Evolutionary conservation across 1,140 invertebrate genomes (phyloP).

Genomic region (Ceratina australensis): DNA sequence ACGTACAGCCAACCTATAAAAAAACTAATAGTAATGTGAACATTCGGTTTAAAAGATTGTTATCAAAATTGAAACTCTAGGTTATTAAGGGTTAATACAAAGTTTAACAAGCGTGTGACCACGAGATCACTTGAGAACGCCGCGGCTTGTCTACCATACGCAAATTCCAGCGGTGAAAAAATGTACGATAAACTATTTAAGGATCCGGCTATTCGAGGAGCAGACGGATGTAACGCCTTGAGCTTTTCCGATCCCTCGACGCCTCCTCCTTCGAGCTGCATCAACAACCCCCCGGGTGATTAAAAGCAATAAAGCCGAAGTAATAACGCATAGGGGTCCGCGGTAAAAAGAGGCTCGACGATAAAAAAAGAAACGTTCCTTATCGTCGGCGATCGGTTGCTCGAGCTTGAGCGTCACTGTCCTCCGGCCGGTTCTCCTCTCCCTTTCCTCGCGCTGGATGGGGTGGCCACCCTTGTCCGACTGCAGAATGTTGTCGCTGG

Average conservation of each 20-base stretch:
- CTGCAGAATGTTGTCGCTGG: conserved; percentile 78
- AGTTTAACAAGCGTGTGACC: too few relatives aligned
- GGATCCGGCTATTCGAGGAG: not conserved
- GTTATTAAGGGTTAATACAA: too few relatives aligned
- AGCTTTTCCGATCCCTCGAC: conserved; percentile 4
- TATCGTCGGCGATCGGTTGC: conserved; percentile 54
- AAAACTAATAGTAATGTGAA: too few relatives aligned
- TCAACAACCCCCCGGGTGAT: conserved; percentile 4
- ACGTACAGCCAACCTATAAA: too few relatives aligned
- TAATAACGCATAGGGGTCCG: conserved; percentile 25
- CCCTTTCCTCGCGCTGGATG: conserved; percentile 43
- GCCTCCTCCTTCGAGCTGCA: conserved; percentile 23
- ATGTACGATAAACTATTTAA: too few relatives aligned
- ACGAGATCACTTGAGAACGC: too few relatives aligned
- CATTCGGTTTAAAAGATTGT: too few relatives aligned
- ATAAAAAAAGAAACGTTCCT: conserved; percentile 52
- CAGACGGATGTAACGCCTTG: not conserved
- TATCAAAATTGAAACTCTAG: too few relatives aligned
- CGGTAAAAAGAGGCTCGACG: conserved; percentile 30
- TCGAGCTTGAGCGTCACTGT: conserved; percentile 77
- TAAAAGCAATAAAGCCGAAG: conserved; percentile 47
- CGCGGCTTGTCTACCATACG: too few relatives aligned
- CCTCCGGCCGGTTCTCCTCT: conserved; percentile 55
- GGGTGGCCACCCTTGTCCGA: conserved; percentile 75
- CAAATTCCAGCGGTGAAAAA: not conserved